A percentile compares a stretch with the other conserved stretches of the same genome.
These are phyloP conservation scores for Intellagama lesueurii DNA, from an alignment of 2,797 vertebrate genomes.

Conservation along the genomic window DNA sequence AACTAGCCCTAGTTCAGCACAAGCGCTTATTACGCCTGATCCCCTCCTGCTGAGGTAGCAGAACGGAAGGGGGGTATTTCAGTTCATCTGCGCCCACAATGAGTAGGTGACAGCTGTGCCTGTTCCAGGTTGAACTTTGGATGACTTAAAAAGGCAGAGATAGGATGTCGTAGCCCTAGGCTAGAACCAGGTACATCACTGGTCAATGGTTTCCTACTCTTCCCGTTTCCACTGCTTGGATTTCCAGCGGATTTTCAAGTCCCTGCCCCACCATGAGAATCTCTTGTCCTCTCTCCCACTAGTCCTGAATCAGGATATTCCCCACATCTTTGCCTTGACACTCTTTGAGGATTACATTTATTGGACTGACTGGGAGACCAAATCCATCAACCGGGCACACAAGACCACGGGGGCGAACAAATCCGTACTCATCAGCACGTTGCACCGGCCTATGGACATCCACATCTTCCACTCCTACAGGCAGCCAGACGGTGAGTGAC, in stretches of 20 bases:
- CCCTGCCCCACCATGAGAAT: background rate
- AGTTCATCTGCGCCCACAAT: background rate
- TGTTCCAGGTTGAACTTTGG: background rate
- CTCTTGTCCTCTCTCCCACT: background rate
- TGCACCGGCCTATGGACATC: conserved; percentile 97
- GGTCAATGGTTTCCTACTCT: background rate
- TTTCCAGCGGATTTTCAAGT: accelerated
- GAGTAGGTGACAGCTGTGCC: background rate
- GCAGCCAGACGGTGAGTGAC: conserved; percentile 82
- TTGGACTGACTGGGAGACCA: conserved; percentile 99
- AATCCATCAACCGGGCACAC: conserved; percentile 96
- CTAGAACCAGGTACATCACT: background rate
- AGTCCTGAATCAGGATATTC: conserved; percentile 91
- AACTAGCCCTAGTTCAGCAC: too few relatives aligned
- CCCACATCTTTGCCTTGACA: conserved; percentile 97
- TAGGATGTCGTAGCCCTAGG: background rate
- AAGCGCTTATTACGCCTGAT: too few relatives aligned
- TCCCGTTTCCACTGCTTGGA: background rate
- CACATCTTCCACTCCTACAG: conserved; percentile 88
- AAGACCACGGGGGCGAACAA: conserved; percentile 90
- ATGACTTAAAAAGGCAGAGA: background rate
- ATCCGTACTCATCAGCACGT: conserved; percentile 92
- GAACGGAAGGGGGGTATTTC: background rate
- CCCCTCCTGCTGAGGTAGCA: background rate
- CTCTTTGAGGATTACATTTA: conserved; percentile 98